Conservation (phyloP, 2,113 vertebrate species). For the Heterotilapia buettikoferi region DNA sequence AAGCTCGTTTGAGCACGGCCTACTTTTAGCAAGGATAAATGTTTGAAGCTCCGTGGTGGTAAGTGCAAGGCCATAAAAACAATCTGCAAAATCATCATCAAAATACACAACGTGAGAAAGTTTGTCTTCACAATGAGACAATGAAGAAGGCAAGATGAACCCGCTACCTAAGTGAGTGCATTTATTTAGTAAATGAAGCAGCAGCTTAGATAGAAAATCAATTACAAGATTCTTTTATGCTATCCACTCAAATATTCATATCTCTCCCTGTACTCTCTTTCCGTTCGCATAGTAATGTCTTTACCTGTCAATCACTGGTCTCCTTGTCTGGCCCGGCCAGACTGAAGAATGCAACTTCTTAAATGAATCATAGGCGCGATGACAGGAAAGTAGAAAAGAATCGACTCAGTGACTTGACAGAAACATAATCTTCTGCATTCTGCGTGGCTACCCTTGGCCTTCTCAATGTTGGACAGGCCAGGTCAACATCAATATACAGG, state of each 20-base stretch:
- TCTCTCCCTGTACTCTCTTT: conserved; percentile 69
- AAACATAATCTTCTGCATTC: conserved; percentile 57
- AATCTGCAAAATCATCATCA: conserved; percentile 31
- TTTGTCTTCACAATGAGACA: conserved; percentile 55
- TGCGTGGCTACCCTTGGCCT: conserved; percentile 26
- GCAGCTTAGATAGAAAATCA: conserved; percentile 77
- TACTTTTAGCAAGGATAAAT: conserved; percentile 11
- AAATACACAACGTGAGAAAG: conserved; percentile 24
- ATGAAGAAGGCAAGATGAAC: conserved; percentile 28
- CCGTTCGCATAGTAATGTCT: conserved; percentile 71
- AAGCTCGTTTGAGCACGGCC: conserved; percentile 10
- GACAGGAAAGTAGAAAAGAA: conserved; percentile 61
- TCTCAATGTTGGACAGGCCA: conserved; percentile 10
- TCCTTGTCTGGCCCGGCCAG: conserved; percentile 63
- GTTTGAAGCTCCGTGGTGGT: background rate
- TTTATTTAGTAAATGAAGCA: conserved; percentile 77
- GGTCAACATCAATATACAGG: conserved; percentile 33
- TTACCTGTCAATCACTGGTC: conserved; percentile 73
- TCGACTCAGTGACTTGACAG: conserved; percentile 48
- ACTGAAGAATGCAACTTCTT: conserved; percentile 50
- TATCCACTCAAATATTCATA: conserved; percentile 75
- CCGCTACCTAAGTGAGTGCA: conserved; percentile 33
- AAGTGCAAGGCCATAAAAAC: background rate
- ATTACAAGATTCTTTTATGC: conserved; percentile 76
- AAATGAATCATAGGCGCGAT: conserved; percentile 70